Conservation (phyloP, 1,140 invertebrate genomes). For the Neelides sp. region DNA sequence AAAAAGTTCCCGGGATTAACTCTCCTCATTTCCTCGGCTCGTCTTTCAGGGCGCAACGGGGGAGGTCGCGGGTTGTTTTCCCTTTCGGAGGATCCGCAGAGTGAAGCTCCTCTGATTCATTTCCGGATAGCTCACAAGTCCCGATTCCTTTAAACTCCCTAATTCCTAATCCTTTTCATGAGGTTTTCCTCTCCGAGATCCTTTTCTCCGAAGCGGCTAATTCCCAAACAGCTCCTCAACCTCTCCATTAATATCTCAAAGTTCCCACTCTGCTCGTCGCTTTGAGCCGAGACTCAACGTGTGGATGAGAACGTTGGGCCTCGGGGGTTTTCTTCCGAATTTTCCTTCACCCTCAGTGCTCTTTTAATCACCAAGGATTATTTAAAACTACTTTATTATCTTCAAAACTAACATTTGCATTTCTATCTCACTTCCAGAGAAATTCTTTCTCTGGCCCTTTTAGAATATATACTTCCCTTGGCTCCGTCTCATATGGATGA, state of each 20-base stretch:
- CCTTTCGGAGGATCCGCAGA: too few relatives aligned
- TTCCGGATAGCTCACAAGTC: background rate
- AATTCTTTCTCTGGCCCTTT: background rate
- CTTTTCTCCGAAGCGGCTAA: background rate
- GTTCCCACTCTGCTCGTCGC: too few relatives aligned
- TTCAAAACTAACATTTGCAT: background rate
- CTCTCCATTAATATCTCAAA: too few relatives aligned
- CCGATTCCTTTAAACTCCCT: background rate
- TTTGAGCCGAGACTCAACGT: too few relatives aligned
- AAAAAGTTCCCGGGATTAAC: slow-evolving; percentile 23
- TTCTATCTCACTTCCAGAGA: background rate
- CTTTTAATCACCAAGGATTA: slow-evolving; percentile 14
- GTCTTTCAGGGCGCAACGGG: background rate
- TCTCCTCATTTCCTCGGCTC: background rate
- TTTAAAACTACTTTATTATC: slow-evolving; percentile 1
- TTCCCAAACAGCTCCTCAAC: background rate
- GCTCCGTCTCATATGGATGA: too few relatives aligned
- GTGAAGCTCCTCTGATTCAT: too few relatives aligned
- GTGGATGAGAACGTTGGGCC: too few relatives aligned
- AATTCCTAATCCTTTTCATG: background rate
- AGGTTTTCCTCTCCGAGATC: slow-evolving; percentile 7
- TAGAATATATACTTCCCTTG: background rate
- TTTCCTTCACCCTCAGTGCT: slow-evolving; percentile 7
- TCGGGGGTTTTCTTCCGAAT: background rate
- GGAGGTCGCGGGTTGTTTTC: too few relatives aligned